Base-by-base conservation (phyloP, 2,797 vertebrate genomes). In the Cirrhinus mrigala region DNA sequence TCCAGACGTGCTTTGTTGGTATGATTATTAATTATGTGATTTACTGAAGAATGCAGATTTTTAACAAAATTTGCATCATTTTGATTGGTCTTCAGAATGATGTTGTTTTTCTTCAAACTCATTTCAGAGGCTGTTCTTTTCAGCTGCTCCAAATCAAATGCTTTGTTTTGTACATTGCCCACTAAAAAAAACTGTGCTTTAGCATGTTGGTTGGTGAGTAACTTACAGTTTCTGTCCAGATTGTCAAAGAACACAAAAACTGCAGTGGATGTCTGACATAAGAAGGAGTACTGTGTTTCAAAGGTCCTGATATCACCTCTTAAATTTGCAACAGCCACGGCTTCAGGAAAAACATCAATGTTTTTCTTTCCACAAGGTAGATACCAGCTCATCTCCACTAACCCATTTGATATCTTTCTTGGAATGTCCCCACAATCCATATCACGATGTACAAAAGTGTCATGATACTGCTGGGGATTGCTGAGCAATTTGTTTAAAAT, bases 361-460 rank as follows among this genome's bases (percentile, higher is more conserved):
- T 92, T 93, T 89, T 89, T 85, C 33, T 91, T 94, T 52, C 95
- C 95, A 27, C 93, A 92, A 5, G 96, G 96, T 40, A 96, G 94
- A 68, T 95, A 96, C 96, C 96, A 97, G 87, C 94, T 92, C 0
- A 96, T 91, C 90, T 97, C 95, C 15, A 94, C 91, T 81, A 97
- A 58, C 29, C 96, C 96, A 89, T 94, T 56, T 4, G 93, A 94
- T 71, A 94, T 92, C 86, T 7, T 90, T 66, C 90, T 92, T 84
- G 11, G 85, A 9, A 89, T 86, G 40, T 93, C 91, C 12, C 94
- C 94, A 44, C 92, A 84, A 7, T 90, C 91, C 91, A 95, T 93
- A 14, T 93, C 89, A 7, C 81, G 87, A 52, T 95, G 93, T 73
- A 95, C 87, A 90, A 95, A 96, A 73, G 92, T 93, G 50, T 95